These are phyloP conservation scores for Tamias sibiricus DNA, from an alignment of 2,113 vertebrate species.

Conservation along the genomic window DNA sequence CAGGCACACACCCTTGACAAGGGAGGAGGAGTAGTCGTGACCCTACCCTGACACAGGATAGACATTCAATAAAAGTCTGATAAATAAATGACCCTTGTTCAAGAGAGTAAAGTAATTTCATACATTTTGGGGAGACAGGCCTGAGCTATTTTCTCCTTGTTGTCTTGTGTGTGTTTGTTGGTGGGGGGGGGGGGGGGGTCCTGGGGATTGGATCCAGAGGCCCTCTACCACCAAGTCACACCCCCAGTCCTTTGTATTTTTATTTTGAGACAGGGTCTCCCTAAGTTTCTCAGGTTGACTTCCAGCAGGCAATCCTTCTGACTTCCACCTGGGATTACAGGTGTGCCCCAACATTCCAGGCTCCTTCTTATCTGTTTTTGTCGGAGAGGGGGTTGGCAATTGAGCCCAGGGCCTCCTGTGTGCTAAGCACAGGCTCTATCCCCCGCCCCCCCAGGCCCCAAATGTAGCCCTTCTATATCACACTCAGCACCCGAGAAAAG, in stretches of 20 bases:
- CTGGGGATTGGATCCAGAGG: not conserved
- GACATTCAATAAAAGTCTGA: not conserved
- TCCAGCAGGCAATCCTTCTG: no score
- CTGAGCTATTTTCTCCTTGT: not conserved
- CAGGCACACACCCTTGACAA: not conserved
- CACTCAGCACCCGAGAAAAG: not conserved
- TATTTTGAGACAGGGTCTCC: no score
- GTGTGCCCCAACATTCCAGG: no score
- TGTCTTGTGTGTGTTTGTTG: not conserved
- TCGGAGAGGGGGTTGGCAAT: not conserved
- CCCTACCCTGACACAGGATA: not conserved
- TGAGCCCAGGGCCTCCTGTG: not conserved
- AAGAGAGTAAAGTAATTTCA: not conserved
- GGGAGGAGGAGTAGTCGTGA: not conserved
- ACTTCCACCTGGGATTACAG: no score
- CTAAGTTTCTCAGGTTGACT: no score
- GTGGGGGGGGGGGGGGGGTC: no score
- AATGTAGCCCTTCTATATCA: not conserved
- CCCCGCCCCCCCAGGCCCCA: no score
- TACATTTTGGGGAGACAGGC: no score
- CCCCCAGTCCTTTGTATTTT: no score
- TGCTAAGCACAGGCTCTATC: no score
- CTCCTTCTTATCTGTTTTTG: not conserved
- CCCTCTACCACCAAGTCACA: not conserved
- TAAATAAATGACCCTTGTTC: constrained; percentile 19